A percentile compares a stretch with the other conserved stretches of the same genome.
These are phyloP conservation scores for Typhlomys cinereus DNA, from an alignment of 2,113 vertebrate species.

Conservation along the genomic window DNA sequence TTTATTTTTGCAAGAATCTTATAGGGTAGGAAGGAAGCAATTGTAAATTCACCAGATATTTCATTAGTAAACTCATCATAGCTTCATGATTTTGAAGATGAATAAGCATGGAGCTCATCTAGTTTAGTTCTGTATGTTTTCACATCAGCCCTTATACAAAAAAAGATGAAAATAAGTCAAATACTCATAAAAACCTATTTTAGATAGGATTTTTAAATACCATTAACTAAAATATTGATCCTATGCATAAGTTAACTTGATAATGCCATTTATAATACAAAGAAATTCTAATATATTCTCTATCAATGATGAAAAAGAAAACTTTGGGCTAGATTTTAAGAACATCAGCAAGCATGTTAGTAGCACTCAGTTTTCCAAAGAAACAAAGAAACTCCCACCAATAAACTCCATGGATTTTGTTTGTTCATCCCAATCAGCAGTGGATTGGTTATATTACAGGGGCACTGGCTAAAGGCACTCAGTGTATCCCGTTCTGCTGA, in stretches of 20 bases:
- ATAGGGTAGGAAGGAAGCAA: background rate
- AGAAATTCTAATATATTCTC: background rate
- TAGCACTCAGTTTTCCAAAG: background rate
- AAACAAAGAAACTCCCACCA: background rate
- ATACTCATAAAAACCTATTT: background rate
- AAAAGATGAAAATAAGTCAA: background rate
- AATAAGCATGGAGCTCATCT: background rate
- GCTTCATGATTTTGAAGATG: background rate
- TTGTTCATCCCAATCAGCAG: no score
- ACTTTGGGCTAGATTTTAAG: background rate
- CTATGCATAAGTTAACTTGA: background rate
- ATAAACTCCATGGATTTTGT: background rate
- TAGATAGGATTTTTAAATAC: background rate
- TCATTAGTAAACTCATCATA: background rate
- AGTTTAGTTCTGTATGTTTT: background rate
- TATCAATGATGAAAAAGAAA: background rate
- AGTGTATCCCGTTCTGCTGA: no score
- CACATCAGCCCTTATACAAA: background rate
- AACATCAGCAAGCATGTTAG: background rate
- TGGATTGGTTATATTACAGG: rapidly evolving
- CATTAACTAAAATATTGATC: background rate
- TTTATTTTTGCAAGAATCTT: background rate
- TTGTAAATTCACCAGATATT: background rate
- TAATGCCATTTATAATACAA: rapidly evolving
- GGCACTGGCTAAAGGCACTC: rapidly evolving